phyloP scores from a whole-genome alignment of 2,888 invertebrate species.

The Molorchus minor region DNA sequence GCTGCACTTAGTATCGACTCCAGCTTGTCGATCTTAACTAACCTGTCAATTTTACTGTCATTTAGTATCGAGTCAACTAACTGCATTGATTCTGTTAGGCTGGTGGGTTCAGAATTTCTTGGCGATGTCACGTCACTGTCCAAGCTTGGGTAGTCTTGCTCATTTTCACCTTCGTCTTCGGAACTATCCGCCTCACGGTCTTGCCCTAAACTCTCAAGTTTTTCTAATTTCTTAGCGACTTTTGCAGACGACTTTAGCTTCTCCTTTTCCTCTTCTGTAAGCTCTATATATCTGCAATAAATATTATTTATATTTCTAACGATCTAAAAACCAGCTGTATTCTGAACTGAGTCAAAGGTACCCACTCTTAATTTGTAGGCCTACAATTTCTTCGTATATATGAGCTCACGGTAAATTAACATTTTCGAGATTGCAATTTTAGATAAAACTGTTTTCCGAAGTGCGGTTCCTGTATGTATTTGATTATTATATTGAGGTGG shows the following conservation, averaged over 20 bases:
- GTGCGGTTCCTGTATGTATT: too few species aligned
- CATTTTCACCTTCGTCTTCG: conserved; percentile 79
- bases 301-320: not conserved
- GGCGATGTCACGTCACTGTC: conserved; percentile 82
- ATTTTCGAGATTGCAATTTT: too few species aligned
- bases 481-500: too few species aligned
- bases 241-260: conserved; percentile 90
- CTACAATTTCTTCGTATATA: too few species aligned
- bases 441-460: too few species aligned
- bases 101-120: conserved; percentile 80
- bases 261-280: conserved; percentile 92
- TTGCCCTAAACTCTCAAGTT: conserved; percentile 82
- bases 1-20: conserved; percentile 87
- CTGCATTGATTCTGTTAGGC: conserved; percentile 89
- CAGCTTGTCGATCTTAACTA: conserved; percentile 86
- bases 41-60: conserved; percentile 82
- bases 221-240: conserved; percentile 91
- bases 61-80: conserved; percentile 86
- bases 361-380: not conserved
- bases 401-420: too few species aligned
- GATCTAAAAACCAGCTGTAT: too few species aligned
- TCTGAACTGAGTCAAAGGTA: too few species aligned
- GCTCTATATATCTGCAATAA: conserved; percentile 74
- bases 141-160: conserved; percentile 79
- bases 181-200: conserved; percentile 75